These are phyloP conservation scores for Trachops cirrhosus DNA, from an alignment of 2,797 vertebrate genomes.

Conservation along the genomic window DNA sequence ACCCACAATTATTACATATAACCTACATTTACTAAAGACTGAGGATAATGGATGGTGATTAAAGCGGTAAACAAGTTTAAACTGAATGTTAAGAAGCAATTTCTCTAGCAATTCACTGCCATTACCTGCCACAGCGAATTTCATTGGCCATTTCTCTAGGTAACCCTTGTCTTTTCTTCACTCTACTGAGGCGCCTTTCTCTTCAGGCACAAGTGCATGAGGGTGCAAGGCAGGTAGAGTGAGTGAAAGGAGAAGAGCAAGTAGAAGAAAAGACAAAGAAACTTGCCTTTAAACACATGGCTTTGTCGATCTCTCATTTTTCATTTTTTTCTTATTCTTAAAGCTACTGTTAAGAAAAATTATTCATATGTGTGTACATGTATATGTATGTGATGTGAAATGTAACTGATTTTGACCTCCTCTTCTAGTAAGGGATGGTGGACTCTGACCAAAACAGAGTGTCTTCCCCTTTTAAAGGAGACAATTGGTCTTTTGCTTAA, in stretches of 20 bases:
- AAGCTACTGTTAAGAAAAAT: not conserved
- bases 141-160: not conserved
- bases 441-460: not conserved
- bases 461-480: not conserved
- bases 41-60: not conserved
- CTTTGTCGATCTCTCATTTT: not conserved
- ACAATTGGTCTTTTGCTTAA: not conserved
- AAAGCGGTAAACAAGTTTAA: not conserved
- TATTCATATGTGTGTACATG: not conserved
- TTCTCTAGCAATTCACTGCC: not conserved
- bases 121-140: not conserved
- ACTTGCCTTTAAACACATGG: not conserved
- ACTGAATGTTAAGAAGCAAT: not conserved
- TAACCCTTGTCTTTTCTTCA: not conserved
- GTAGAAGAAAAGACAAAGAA: not conserved
- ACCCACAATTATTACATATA: not conserved
- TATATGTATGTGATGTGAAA: not conserved
- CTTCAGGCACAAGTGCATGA: not conserved
- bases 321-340: not conserved
- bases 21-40: not conserved
- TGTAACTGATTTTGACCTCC: not conserved
- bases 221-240: not conserved
- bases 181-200: not conserved
- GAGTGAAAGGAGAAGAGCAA: not conserved
- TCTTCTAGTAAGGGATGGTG: not conserved